Conservation (phyloP, 2,797 vertebrate species). For the Xyrichtys novacula region DNA sequence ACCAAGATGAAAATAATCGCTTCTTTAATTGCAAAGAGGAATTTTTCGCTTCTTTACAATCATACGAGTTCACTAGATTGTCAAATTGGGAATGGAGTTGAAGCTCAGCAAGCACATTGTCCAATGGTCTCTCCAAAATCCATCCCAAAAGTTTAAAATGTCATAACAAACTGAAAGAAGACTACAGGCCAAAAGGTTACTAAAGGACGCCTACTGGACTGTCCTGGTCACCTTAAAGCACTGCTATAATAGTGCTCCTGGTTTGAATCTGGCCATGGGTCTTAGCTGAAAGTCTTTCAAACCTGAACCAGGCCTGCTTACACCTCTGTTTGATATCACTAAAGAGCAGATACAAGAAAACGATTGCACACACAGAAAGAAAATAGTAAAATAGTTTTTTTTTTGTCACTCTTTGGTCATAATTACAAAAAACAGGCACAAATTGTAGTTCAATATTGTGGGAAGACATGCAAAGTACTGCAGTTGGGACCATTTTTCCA, state of each 20-base stretch:
- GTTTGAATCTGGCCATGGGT: background rate
- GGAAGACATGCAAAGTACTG: conserved; percentile 8
- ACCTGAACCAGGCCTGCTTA: too few species aligned
- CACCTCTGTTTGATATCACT: background rate
- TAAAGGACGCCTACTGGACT: too few species aligned
- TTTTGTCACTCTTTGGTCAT: background rate
- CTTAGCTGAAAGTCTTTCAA: background rate
- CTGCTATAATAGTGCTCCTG: background rate
- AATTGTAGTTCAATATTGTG: conserved; percentile 14
- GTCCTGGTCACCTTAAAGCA: background rate
- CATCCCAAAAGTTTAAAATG: too few species aligned
- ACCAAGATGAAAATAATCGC: too few species aligned
- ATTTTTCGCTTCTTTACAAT: too few species aligned
- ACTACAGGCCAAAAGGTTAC: too few species aligned
- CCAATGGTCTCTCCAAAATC: too few species aligned
- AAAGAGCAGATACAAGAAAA: background rate
- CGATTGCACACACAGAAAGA: background rate
- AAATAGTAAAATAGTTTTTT: background rate
- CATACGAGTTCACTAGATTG: too few species aligned
- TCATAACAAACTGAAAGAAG: too few species aligned
- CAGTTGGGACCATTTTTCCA: conserved; percentile 14
- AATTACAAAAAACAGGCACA: background rate
- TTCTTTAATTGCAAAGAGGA: too few species aligned
- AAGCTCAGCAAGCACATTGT: too few species aligned
- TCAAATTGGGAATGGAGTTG: too few species aligned